Percentiles rank a stretch among this genome's conserved stretches.
Evolutionary conservation across 2,113 vertebrate species (phyloP).

Genomic region (Microcebus lehilahytsara): DNA sequence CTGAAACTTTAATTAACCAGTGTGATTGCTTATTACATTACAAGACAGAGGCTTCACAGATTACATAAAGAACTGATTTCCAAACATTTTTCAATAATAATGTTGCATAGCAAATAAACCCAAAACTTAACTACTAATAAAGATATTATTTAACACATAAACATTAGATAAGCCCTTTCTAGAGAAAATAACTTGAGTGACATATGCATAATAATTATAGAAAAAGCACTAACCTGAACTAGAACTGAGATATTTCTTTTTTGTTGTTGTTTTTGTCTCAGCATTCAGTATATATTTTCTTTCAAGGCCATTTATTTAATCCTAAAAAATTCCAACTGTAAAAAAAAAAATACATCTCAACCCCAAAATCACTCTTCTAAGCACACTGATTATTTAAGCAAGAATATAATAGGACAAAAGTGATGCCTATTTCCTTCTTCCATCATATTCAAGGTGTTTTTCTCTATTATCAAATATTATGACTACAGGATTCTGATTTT

Average conservation of each 20-base stretch:
- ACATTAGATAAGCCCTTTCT: constrained; percentile 38
- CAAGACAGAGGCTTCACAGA: background rate
- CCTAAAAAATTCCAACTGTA: background rate
- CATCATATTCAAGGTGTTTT: background rate
- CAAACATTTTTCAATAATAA: constrained; percentile 47
- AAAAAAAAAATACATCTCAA: constrained; percentile 14
- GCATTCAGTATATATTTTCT: background rate
- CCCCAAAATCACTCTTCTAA: background rate
- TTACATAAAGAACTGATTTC: background rate
- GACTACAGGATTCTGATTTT: background rate
- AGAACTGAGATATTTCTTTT: background rate
- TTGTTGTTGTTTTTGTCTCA: background rate
- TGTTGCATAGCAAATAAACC: background rate
- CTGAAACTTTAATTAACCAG: constrained; percentile 20
- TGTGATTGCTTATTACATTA: background rate
- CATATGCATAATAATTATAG: background rate
- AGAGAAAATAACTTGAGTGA: background rate
- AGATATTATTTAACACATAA: background rate
- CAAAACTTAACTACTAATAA: constrained; percentile 10
- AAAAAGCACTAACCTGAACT: background rate
- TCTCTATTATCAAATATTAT: background rate
- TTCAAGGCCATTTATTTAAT: background rate
- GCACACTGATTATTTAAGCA: background rate
- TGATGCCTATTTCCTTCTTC: background rate
- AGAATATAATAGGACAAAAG: background rate